Evolutionary conservation across 2,113 vertebrate genomes (phyloP).

Genomic region (Lophochroa leadbeateri): DNA sequence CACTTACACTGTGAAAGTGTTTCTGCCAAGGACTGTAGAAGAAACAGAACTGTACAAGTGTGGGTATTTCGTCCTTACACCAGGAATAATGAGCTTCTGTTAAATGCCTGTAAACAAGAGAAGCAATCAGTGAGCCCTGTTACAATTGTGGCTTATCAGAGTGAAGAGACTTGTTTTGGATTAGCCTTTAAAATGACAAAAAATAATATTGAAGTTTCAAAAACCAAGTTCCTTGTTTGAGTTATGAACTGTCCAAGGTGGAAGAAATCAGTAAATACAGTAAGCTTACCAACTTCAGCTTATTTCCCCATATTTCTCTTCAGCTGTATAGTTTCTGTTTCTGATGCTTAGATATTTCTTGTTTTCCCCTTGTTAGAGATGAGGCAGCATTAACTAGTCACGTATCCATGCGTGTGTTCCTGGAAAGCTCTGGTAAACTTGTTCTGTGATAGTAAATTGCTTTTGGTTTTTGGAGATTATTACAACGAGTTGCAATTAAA

Average conservation of each 20-base stretch:
- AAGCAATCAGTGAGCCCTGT: background rate
- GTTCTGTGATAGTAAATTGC: background rate
- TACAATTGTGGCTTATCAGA: background rate
- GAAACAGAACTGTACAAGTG: background rate
- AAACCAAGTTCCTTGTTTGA: background rate
- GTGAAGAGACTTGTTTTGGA: background rate
- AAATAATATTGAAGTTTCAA: background rate
- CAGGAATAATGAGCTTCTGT: background rate
- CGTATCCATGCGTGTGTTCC: background rate
- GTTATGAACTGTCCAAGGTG: background rate
- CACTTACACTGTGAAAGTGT: background rate
- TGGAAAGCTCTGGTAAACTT: background rate
- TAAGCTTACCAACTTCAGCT: background rate
- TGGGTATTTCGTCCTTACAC: background rate
- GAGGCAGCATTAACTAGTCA: rapidly evolving
- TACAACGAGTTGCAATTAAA: rapidly evolving
- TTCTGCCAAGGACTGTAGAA: background rate
- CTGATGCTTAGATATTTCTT: background rate
- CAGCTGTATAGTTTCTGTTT: background rate
- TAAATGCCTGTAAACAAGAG: background rate
- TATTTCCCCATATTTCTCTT: background rate
- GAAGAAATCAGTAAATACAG: background rate
- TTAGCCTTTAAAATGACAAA: background rate
- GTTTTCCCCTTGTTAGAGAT: background rate
- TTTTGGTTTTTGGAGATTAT: background rate